phyloP scores from a whole-genome alignment of 2,797 vertebrate genomes.

The Micromesistius poutassou region DNA sequence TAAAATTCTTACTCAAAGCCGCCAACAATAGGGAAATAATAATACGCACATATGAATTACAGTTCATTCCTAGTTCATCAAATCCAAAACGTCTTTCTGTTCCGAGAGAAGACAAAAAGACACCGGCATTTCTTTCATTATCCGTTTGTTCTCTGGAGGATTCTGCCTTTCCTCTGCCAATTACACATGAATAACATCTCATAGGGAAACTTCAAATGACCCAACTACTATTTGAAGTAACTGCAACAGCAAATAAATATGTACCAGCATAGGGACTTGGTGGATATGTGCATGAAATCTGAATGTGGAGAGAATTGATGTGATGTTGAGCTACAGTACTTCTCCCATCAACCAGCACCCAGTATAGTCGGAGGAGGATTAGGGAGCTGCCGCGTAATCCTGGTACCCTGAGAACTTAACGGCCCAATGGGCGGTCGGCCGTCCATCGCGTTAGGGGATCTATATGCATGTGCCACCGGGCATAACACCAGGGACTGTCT shows the following conservation, averaged over 20 bases:
- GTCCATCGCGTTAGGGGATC: neutral
- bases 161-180: too few species aligned
- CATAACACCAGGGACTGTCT: neutral
- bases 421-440: neutral
- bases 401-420: neutral
- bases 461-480: too few species aligned
- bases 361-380: neutral
- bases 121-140: too few species aligned
- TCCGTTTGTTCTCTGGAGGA: too few species aligned
- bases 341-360: neutral
- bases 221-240: neutral
- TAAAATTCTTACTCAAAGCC: neutral
- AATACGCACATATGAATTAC: too few species aligned
- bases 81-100: too few species aligned
- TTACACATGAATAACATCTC: too few species aligned
- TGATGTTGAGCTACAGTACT: neutral
- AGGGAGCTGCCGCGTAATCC: neutral
- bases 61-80: too few species aligned
- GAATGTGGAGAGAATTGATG: neutral
- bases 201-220: neutral
- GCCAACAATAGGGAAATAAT: neutral
- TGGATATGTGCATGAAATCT: neutral
- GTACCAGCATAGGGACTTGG: neutral
- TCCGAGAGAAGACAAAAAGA: too few species aligned
- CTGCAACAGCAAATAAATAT: neutral